Conservation (phyloP, 2,888 invertebrate genomes). For the Caenorhabditis sp. region DNA sequence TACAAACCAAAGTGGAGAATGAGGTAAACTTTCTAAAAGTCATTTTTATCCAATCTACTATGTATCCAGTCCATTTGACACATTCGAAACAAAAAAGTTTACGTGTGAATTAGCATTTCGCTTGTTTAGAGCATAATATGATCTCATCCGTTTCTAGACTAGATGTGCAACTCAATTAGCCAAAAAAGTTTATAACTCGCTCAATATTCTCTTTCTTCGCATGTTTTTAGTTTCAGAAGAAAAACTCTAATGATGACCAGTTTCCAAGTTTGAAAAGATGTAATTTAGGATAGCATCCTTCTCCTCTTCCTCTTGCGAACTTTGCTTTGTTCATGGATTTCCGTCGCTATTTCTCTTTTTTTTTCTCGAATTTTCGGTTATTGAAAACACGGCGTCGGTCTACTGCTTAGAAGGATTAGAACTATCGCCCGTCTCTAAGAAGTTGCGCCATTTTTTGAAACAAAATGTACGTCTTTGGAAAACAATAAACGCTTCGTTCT, state of each 20-base stretch:
- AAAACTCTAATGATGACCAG: slow-evolving; percentile 25
- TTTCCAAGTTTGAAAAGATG: slow-evolving; percentile 52
- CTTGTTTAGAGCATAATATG: slow-evolving; percentile 30
- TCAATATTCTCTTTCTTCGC: slow-evolving; percentile 11
- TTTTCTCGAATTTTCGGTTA: slow-evolving; percentile 4
- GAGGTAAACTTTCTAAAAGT: no score
- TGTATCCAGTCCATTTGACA: background rate
- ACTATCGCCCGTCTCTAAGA: slow-evolving; percentile 39
- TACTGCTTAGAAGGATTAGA: slow-evolving; percentile 53
- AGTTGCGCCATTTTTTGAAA: slow-evolving; percentile 42
- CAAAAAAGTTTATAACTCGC: slow-evolving; percentile 30
- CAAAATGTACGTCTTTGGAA: no score
- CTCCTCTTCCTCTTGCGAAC: slow-evolving; percentile 4
- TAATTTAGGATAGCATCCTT: slow-evolving; percentile 45
- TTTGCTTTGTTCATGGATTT: slow-evolving; percentile 22
- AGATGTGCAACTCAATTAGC: slow-evolving; percentile 52
- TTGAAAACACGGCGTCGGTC: slow-evolving; percentile 39
- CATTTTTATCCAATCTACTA: background rate
- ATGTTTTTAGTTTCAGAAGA: slow-evolving; percentile 37
- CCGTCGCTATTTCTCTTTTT: background rate
- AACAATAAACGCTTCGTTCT: slow-evolving; percentile 36
- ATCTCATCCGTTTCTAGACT: slow-evolving; percentile 31
- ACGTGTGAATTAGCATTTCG: background rate
- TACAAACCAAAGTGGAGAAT: no score
- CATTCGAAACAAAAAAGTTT: background rate